phyloP scores from a whole-genome alignment of 2,888 invertebrate genomes.

The Malacosoma neustria region DNA sequence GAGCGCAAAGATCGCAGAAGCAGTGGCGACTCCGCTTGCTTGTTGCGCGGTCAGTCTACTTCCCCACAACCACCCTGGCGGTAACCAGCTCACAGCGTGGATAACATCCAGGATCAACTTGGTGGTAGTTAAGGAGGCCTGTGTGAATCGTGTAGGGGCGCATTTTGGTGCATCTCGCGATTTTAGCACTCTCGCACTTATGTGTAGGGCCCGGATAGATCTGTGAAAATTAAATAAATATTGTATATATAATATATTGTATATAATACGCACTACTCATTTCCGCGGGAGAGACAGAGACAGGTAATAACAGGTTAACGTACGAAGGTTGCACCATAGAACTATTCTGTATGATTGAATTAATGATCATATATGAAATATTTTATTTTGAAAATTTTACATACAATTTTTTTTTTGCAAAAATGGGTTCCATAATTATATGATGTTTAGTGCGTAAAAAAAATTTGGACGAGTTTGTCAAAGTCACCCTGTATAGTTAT shows the following conservation, averaged over 20 bases:
- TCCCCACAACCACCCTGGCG: conserved; percentile 87
- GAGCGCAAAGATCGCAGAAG: conserved; percentile 42
- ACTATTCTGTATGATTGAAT: no score
- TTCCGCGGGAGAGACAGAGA: no score
- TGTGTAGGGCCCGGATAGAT: conserved; percentile 47
- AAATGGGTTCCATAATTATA: no score
- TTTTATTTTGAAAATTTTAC: no score
- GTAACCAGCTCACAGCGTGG: conserved; percentile 88
- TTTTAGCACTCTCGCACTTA: conserved; percentile 29
- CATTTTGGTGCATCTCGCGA: conserved; percentile 35
- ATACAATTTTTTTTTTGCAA: no score
- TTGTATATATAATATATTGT: not conserved
- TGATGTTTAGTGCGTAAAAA: no score
- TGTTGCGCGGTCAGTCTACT: conserved; percentile 66
- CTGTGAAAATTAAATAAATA: conserved; percentile 20
- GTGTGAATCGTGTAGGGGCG: conserved; percentile 44
- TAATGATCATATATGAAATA: no score
- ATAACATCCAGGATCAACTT: conserved; percentile 78
- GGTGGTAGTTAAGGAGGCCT: conserved; percentile 44
- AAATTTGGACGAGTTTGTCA: no score
- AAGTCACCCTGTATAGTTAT: no score
- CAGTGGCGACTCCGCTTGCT: conserved; percentile 40
- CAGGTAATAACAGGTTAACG: no score
- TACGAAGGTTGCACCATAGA: no score
- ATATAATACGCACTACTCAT: no score